Conservation (phyloP, 2,113 vertebrate species). For the Notarius lentiginosus region DNA sequence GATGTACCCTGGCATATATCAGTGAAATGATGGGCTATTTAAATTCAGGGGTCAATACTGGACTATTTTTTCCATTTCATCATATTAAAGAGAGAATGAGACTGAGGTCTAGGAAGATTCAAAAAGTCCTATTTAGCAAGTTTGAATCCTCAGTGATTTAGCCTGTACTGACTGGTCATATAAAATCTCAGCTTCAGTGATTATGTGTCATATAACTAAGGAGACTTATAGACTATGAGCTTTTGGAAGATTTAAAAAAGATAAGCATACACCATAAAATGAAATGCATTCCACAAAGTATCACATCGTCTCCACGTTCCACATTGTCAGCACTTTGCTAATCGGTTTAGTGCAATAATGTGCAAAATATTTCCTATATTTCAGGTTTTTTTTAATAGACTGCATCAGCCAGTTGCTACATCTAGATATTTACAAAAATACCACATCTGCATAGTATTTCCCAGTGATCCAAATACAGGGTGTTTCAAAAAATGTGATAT, state of each 20-base stretch:
- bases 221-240: background rate
- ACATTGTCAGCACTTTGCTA: background rate
- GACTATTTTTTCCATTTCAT: constrained; percentile 65
- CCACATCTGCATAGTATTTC: constrained; percentile 4
- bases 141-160: constrained; percentile 46
- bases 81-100: constrained; percentile 54
- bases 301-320: background rate
- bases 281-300: background rate
- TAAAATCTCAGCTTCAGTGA: background rate
- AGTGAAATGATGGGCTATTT: constrained; percentile 61
- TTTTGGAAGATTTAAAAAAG: background rate
- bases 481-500: too few relatives aligned
- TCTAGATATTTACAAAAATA: constrained; percentile 8
- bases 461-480: background rate
- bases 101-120: constrained; percentile 53
- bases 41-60: constrained; percentile 61
- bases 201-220: background rate
- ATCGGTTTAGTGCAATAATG: background rate
- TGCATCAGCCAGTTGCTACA: background rate
- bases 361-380: background rate
- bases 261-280: background rate
- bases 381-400: background rate
- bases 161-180: constrained; percentile 17
- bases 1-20: constrained; percentile 55
- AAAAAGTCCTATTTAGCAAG: constrained; percentile 64